Evolutionary conservation across 37 sponge, comb jelly and placozoan species (phyloP).

Genomic region (Theonella swinhoei): DNA sequence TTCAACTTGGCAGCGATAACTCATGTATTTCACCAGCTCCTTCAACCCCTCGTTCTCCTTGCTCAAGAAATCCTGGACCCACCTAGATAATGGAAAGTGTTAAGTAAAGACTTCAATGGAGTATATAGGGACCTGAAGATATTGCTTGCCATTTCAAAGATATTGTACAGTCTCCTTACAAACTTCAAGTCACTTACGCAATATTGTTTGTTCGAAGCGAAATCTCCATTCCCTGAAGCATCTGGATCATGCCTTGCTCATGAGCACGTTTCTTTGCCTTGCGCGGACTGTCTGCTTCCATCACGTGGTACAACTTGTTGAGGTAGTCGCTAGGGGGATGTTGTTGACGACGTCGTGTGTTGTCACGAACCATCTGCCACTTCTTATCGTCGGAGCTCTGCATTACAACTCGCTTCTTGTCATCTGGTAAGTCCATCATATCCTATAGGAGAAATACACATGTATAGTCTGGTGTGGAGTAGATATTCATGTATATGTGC

Average conservation of each 20-base stretch:
- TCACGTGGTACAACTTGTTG: constrained; percentile 42
- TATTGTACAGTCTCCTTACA: no score
- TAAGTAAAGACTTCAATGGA: no score
- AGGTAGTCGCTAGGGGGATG: constrained; percentile 44
- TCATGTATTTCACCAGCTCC: constrained; percentile 70
- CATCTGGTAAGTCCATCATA: constrained; percentile 76
- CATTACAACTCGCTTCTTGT: constrained; percentile 41
- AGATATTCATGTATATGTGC: background rate
- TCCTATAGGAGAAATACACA: constrained; percentile 11
- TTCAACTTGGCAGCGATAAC: constrained; percentile 62
- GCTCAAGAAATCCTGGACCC: constrained; percentile 82
- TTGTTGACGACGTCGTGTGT: constrained; percentile 6
- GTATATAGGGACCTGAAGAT: background rate
- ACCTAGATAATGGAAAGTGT: no score
- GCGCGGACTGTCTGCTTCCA: constrained; percentile 27
- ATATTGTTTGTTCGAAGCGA: constrained; percentile 78
- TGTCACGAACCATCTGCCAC: constrained; percentile 67
- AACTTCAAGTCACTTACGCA: constrained; percentile 29
- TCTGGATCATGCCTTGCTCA: constrained; percentile 35
- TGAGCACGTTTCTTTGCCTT: constrained; percentile 41
- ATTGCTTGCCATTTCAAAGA: no score
- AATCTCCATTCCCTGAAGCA: constrained; percentile 67
- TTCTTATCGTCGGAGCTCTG: constrained; percentile 69
- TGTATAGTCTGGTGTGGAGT: background rate
- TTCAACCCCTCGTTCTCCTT: constrained; percentile 68